Base-by-base conservation (phyloP, 2,113 vertebrate species). In the Polypterus senegalus region DNA sequence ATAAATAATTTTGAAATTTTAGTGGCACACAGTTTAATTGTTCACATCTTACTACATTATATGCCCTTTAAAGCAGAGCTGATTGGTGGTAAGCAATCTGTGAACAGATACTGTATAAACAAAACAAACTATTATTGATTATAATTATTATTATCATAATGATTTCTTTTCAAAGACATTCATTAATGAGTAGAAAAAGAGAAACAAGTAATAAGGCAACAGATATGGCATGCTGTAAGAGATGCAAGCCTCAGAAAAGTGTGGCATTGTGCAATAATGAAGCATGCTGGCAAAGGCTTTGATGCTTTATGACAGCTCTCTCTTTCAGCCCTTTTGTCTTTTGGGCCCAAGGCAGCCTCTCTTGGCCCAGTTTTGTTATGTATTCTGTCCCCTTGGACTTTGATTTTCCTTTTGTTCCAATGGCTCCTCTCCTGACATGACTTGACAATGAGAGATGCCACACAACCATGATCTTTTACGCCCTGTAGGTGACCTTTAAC, bases 391-490 rank as follows among this genome's bases (percentile, higher is more conserved):
- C 77, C 86, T 83, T 88, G 87, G 88, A 90, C 88, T 92, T 91
- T 77, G 76, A 86, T 86, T 88, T 88, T 80, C 79, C 86, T 83
- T 94, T 97, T 96, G 92, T 97, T 89, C 82, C 67, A 46, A 65
- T 79, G 84, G 86, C 86, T 89, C 84, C 79, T 88, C 87, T 82
- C 79, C 83, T 91, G 88, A 90, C 90, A 66, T 84, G 81, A 86
- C 81, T 78, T 86, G 89, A 97, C 93, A 97, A 92, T 91, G 91
- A 93, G 84, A 86, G 91, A 95, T 94, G 90, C 91, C 86, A 87
- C 79, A 73, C 86, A 88, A 78, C 81, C 77, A 81, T 83, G 91
- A 90, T 91, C 89, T 85, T 92, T 92, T 83, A 81, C 91, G 88
- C 90, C 85, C 83, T 75, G 79, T 81, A 70, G 79, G 80, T 90